Evolutionary conservation across 2,888 invertebrate species (phyloP), one percentile per base, ranked within the genome.

Genomic region (Heliconius aoede): DNA sequence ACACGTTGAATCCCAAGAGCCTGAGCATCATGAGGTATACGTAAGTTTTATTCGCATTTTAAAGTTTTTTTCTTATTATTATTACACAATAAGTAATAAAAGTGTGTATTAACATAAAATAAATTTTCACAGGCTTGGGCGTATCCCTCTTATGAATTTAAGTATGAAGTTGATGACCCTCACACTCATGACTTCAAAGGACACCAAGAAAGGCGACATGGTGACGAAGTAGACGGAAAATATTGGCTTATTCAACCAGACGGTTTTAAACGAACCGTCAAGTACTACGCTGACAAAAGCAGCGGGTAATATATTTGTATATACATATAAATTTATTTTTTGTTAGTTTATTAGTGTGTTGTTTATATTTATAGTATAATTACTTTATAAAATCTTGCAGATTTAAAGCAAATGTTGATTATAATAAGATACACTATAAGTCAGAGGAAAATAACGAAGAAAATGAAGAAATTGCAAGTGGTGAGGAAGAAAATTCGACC

Each of bases 181-280:
- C 92, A 95, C 84, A 95, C 95, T 28, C 95, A 95, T 79, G 95
- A 95, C 85, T 86, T 89, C 77, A 95, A 95, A 85, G 92, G 90
- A 76, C 95, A 95, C 78, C 87, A 93, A 65, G 95, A 95, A 83
- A 81, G 82, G 36, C 89, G 95, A 72, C 86, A 95, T 24, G 95
- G 95, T 62, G 95, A 94, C 81, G 89, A 90, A 80, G 94, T 95
- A 24, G 93, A 91, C 80, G 95, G 95, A 78, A 88, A 89, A 82
- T 95, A 95, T 87, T 94, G 94, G 89, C 89, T 95, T 61, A 84
- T 93, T 68, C 92, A 95, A 86, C 94, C 95, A 24, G 95, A 95
- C 81, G 95, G 95, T 82, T 90, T 88, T 80, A 93, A 92, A 81
- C 91, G 95, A 74, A 91, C 90, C 62, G 95, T 95, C 69, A 91